A percentile compares a stretch with the other conserved stretches of the same genome.
Conservation (phyloP, 2,888 invertebrate species). For the Octonoba sinensis region DNA sequence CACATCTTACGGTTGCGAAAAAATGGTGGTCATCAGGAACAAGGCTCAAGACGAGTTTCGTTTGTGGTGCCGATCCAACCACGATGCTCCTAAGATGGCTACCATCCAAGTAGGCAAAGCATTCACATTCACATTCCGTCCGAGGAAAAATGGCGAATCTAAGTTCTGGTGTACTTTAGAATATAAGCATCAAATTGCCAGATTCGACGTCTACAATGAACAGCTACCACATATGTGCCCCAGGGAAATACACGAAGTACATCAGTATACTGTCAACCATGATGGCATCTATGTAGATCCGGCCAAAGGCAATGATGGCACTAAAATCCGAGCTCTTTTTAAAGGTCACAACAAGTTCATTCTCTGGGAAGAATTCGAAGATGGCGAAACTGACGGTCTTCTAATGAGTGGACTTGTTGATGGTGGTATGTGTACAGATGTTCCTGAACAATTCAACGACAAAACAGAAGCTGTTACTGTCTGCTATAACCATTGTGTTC, state of each 20-base stretch:
- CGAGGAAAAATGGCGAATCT: conserved; percentile 27
- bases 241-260: conserved; percentile 22
- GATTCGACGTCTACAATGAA: conserved; percentile 52
- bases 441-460: conserved; percentile 55
- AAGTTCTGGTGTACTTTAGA: conserved; percentile 45
- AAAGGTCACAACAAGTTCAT: conserved; percentile 53
- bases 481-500: conserved; percentile 56
- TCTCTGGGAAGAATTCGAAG: conserved; percentile 47
- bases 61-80: conserved; percentile 25
- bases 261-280: conserved; percentile 46
- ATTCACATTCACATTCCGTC: conserved; percentile 42
- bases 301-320: conserved; percentile 10
- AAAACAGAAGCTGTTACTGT: conserved; percentile 46
- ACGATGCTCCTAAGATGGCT: conserved; percentile 18
- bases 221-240: conserved; percentile 43
- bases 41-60: conserved; percentile 19
- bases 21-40: conserved; percentile 48
- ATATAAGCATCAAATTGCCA: conserved; percentile 46
- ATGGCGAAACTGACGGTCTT: conserved; percentile 27
- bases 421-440: conserved; percentile 53
- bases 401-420: conserved; percentile 32
- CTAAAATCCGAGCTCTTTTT: conserved; percentile 43
- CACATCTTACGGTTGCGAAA: conserved; percentile 42
- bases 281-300: conserved; percentile 43
- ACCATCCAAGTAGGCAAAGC: conserved; percentile 29